Evolutionary conservation across 2,888 invertebrate genomes (phyloP).

Genomic region (Pseudoips prasinana): DNA sequence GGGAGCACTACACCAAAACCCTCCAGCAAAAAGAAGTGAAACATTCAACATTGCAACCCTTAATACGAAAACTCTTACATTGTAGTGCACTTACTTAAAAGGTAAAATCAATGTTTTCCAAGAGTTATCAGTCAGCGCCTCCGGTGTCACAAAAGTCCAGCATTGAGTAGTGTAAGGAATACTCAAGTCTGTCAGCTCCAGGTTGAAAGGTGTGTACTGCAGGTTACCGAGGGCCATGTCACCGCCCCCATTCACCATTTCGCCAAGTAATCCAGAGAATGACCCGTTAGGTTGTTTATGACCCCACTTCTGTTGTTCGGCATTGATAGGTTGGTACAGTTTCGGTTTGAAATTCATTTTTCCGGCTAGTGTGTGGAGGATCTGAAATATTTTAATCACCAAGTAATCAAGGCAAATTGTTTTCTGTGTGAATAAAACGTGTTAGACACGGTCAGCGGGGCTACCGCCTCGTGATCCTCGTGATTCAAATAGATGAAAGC

Average conservation of each 20-base stretch:
- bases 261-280: conserved; percentile 87
- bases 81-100: conserved; percentile 83
- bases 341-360: conserved; percentile 87
- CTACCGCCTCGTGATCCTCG: too few species aligned
- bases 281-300: conserved; percentile 83
- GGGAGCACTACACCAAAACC: too few species aligned
- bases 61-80: too few species aligned
- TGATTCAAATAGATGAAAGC: too few species aligned
- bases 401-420: too few species aligned
- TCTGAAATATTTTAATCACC: too few species aligned
- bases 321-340: conserved; percentile 85
- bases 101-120: conserved; percentile 92
- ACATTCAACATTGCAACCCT: too few species aligned
- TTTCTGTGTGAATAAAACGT: too few species aligned
- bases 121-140: conserved; percentile 89
- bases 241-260: conserved; percentile 85
- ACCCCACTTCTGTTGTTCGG: conserved; percentile 86
- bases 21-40: too few species aligned
- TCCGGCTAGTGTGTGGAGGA: conserved; percentile 84
- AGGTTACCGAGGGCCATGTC: conserved; percentile 90
- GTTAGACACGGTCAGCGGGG: too few species aligned
- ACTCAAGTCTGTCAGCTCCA: conserved; percentile 87
- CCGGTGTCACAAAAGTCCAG: conserved; percentile 91
- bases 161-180: conserved; percentile 91
- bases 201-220: conserved; percentile 86